A percentile compares a stretch with the other conserved stretches of the same genome.
Conservation (phyloP, 2,888 invertebrate species). For the Nemotelus pantherinus region DNA sequence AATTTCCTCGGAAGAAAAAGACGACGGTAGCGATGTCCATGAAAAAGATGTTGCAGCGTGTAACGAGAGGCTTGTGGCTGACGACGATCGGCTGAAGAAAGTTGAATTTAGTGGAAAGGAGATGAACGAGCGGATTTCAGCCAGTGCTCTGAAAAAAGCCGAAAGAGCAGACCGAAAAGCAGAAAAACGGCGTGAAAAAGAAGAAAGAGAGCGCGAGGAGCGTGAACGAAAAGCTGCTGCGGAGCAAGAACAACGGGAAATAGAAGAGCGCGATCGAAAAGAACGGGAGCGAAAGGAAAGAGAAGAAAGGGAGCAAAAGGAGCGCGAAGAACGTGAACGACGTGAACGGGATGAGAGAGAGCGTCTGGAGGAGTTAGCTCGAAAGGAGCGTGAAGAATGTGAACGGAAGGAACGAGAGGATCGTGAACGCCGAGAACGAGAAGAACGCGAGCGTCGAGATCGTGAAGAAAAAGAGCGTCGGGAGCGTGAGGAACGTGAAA, state of each 20-base stretch:
- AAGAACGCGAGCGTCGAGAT: constrained; percentile 56
- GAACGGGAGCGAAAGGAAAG: constrained; percentile 53
- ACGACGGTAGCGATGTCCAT: constrained; percentile 31
- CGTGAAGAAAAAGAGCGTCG: constrained; percentile 57
- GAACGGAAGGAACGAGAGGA: constrained; percentile 55
- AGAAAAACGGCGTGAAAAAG: constrained; percentile 58
- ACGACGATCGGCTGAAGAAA: constrained; percentile 54
- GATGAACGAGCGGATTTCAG: constrained; percentile 54
- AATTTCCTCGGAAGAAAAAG: constrained; percentile 37
- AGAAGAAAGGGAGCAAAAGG: constrained; percentile 36
- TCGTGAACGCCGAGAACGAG: constrained; percentile 56
- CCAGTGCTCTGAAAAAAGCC: constrained; percentile 55
- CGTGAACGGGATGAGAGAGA: constrained; percentile 59
- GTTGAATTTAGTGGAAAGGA: constrained; percentile 52
- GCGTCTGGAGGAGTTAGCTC: constrained; percentile 54
- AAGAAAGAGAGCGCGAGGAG: constrained; percentile 59
- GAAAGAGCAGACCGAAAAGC: constrained; percentile 53
- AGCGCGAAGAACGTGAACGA: constrained; percentile 51
- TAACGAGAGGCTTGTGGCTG: constrained; percentile 57
- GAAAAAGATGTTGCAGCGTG: constrained; percentile 52
- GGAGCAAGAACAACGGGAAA: constrained; percentile 52
- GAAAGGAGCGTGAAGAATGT: constrained; percentile 57
- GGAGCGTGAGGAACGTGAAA: constrained; percentile 50
- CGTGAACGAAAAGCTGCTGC: constrained; percentile 54
- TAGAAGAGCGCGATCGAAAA: constrained; percentile 55